Base-by-base conservation (phyloP, 2,797 vertebrate species). In the Remorina albescens region DNA sequence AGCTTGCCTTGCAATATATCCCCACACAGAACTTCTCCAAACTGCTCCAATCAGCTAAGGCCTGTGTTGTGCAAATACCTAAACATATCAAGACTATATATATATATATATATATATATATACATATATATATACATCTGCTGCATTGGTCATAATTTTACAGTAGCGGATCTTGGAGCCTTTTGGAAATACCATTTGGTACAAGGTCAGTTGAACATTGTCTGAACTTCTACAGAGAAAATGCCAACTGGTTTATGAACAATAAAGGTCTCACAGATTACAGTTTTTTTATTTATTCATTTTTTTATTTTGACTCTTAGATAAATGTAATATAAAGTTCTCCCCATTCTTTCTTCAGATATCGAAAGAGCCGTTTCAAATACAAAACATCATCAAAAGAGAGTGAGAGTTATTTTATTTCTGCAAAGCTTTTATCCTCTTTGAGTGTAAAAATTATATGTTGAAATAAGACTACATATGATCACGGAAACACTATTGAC, bases 1-100 rank as follows among this genome's bases (percentile, higher is more conserved):
- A 81, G 85, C 86, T 92, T 82, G 81, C 85, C 80, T 91, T 89
- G 89, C 88, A 89, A 78, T 83, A 75, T 87, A 80, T 81, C 82
- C 47, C 55, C 34, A 32, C 74, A 80, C 67, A 44, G 65, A 42
- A 74, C 50, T 30, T 23, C 57, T 72, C 56, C 37, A 65, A 66
- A 67, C 47, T 60, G 23, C 37, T 57, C 26, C 62, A 53, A 66
- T 67, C 51, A 74, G 57, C n/a, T 28, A 46, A 55, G 23, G 8
- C 21, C 42, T 60, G 41, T 51, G 16, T 16, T 42, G 16, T 63
- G 28, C 30, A 51, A 58, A 61, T 23, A 81, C 41, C n/a, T n/a
- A n/a, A n/a, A n/a, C 6, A 3, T 30, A 30, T 6, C 54, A 7
- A 68, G n/a, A n/a, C n/a, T n/a, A n/a, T n/a, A n/a, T n/a, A n/a